Conservation (phyloP, 2,113 vertebrate species). For the Tiliqua scincoides region DNA sequence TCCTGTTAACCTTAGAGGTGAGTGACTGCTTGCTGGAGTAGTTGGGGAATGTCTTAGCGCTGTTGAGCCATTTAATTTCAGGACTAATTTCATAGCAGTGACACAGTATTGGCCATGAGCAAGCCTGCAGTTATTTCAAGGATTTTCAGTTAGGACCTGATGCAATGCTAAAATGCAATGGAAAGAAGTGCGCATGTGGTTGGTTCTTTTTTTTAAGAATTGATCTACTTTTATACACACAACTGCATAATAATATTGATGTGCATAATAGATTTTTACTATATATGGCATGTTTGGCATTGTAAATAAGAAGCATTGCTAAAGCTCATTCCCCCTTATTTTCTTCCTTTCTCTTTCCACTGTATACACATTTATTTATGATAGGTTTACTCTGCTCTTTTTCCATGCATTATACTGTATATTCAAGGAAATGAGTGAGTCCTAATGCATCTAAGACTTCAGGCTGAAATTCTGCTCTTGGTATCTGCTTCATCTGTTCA, state of each 20-base stretch:
- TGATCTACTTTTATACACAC: constrained; percentile 63
- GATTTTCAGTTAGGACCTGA: constrained; percentile 62
- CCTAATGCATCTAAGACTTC: neutral
- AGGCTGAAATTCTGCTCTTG: neutral
- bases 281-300: constrained; percentile 47
- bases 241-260: constrained; percentile 65
- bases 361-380: neutral
- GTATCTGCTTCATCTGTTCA: neutral
- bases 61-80: constrained; percentile 69
- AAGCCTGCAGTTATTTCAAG: constrained; percentile 64
- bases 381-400: neutral
- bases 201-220: constrained; percentile 56
- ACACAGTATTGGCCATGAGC: constrained; percentile 64
- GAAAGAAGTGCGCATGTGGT: constrained; percentile 69
- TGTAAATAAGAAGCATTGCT: neutral
- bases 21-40: constrained; percentile 72
- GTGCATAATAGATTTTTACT: constrained; percentile 57
- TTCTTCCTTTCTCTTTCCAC: rapidly evolving
- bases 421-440: neutral
- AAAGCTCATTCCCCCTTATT: neutral
- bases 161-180: constrained; percentile 68
- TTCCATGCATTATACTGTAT: neutral
- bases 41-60: constrained; percentile 69
- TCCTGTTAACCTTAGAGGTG: constrained; percentile 83
- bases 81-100: constrained; percentile 61